Evolutionary conservation across 1,140 invertebrate species (phyloP).

Genomic region (Bilobella aurantiaca): DNA sequence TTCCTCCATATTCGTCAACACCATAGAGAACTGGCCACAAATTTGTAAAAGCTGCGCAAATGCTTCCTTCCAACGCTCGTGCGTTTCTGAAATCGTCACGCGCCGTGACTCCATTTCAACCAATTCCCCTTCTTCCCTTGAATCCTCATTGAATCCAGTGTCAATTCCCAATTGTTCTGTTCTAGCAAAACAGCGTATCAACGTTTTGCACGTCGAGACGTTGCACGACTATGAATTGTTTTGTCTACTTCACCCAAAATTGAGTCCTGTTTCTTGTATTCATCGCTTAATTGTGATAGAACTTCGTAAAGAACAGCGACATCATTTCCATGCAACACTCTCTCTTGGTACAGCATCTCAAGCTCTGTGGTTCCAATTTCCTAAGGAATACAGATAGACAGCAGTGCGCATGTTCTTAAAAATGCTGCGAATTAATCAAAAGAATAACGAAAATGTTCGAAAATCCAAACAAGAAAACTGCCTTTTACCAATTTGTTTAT

Average conservation of each 20-base stretch:
- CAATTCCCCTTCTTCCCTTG: conserved; percentile 9
- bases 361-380: conserved; percentile 29
- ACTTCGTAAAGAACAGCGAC: conserved; percentile 16
- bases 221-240: too few species aligned
- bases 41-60: conserved; percentile 17
- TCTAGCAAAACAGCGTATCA: not conserved
- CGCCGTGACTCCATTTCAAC: conserved; percentile 19
- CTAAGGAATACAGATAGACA: too few species aligned
- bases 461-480: not conserved
- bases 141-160: conserved; percentile 6
- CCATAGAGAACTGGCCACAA: conserved; percentile 23
- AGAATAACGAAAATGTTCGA: not conserved
- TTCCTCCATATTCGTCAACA: conserved; percentile 20
- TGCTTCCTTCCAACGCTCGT: conserved; percentile 30
- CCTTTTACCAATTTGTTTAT: conserved; percentile 23
- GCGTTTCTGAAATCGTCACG: conserved; percentile 27
- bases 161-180: conserved; percentile 12
- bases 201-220: not conserved
- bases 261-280: conserved; percentile 23
- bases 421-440: too few species aligned
- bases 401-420: too few species aligned
- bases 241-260: not conserved
- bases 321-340: conserved; percentile 24
- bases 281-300: conserved; percentile 9
- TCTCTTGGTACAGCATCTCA: conserved; percentile 31